phyloP scores from a whole-genome alignment of 1,140 invertebrate genomes.

The Scaptomyza graminum region DNA sequence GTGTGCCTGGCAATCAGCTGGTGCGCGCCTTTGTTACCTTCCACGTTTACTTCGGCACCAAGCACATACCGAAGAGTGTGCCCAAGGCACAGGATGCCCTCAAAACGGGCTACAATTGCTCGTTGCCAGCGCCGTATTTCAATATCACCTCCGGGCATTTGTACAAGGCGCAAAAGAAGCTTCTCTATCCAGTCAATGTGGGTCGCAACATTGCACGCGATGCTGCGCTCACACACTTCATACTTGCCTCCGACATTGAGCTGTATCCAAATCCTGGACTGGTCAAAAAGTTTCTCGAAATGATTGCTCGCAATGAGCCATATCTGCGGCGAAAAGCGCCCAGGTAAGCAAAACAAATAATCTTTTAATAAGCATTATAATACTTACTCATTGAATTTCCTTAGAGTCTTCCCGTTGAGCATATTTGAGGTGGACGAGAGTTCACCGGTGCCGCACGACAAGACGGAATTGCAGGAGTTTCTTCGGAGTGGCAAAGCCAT shows the following conservation, averaged over 20 bases:
- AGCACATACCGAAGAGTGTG: slow-evolving; percentile 91
- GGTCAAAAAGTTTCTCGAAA: slow-evolving; percentile 90
- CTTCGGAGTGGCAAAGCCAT: slow-evolving; percentile 91
- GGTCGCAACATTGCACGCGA: slow-evolving; percentile 93
- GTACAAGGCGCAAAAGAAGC: slow-evolving; percentile 91
- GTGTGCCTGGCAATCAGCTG: slow-evolving; percentile 86
- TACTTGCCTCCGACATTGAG: slow-evolving; percentile 94
- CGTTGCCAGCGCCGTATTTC: slow-evolving; percentile 87
- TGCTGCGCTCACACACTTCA: slow-evolving; percentile 91
- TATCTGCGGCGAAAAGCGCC: slow-evolving; percentile 85
- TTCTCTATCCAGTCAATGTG: slow-evolving; percentile 95
- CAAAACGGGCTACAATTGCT: slow-evolving; percentile 88
- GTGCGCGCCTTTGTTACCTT: slow-evolving; percentile 92
- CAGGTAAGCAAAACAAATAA: slow-evolving; percentile 52
- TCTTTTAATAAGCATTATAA: too few species aligned
- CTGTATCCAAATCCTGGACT: slow-evolving; percentile 93
- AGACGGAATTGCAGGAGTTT: slow-evolving; percentile 90
- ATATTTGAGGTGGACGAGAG: slow-evolving; percentile 82
- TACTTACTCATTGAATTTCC: neutral
- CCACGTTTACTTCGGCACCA: slow-evolving; percentile 93
- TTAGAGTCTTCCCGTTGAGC: slow-evolving; percentile 78
- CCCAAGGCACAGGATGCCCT: slow-evolving; percentile 87
- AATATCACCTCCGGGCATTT: slow-evolving; percentile 87
- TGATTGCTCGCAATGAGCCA: slow-evolving; percentile 90
- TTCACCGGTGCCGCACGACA: slow-evolving; percentile 88